These are phyloP conservation scores for Gastrophryne carolinensis DNA, from an alignment of 2,797 vertebrate genomes.

Conservation along the genomic window DNA sequence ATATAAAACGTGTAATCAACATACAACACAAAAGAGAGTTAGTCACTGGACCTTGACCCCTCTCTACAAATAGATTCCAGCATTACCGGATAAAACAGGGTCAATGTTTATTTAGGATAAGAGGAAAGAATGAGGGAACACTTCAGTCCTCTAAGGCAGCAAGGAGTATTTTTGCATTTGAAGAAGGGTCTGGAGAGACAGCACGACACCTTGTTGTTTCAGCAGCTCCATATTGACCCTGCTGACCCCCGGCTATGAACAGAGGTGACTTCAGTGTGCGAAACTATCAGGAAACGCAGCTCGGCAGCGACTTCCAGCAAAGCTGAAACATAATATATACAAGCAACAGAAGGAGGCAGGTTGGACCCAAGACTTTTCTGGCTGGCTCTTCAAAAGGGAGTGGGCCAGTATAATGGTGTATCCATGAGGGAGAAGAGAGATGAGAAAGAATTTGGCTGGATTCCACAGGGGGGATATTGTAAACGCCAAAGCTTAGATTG, in stretches of 20 bases:
- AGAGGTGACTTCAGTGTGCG: conserved; percentile 39
- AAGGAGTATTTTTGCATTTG: neutral
- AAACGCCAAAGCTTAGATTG: neutral
- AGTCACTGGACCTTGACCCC: neutral
- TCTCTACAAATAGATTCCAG: neutral
- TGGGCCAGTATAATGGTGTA: conserved; percentile 15
- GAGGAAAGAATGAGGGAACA: neutral
- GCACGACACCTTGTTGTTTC: conserved; percentile 45
- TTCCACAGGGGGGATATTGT: conserved; percentile 19
- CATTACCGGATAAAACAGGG: neutral
- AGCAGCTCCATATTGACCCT: conserved; percentile 44
- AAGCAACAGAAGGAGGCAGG: conserved; percentile 9
- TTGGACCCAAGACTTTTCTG: conserved; percentile 9
- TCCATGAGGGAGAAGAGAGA: conserved; percentile 31
- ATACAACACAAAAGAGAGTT: too few relatives aligned
- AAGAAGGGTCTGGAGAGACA: conserved; percentile 10
- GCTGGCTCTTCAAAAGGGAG: conserved; percentile 36
- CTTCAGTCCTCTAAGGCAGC: neutral
- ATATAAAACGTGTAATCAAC: too few relatives aligned
- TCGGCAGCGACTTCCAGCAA: conserved; percentile 35
- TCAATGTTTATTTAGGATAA: neutral
- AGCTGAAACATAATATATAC: conserved; percentile 40
- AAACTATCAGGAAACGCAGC: conserved; percentile 38
- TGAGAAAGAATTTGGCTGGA: conserved; percentile 29
- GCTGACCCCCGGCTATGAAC: conserved; percentile 22